A percentile compares a stretch with the other conserved stretches of the same genome.
phyloP scores from a whole-genome alignment of 1,140 invertebrate species.

The Aleiodes sp. region DNA sequence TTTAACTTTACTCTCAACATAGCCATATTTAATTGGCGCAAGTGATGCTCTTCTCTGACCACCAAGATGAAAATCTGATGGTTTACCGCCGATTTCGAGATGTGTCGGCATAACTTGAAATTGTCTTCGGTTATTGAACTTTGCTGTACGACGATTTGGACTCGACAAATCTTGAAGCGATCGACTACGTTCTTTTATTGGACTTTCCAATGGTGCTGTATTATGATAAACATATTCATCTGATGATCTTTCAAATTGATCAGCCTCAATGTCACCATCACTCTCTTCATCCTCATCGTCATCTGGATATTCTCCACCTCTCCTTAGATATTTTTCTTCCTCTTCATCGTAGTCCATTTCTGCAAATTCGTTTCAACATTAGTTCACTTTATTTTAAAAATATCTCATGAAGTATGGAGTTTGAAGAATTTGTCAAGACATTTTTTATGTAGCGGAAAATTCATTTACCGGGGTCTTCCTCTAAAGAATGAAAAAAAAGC shows the following conservation, averaged over 20 bases:
- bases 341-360: slow-evolving; percentile 40
- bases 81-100: not conserved
- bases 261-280: slow-evolving; percentile 44
- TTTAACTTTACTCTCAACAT: slow-evolving; percentile 58
- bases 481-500: slow-evolving; percentile 18
- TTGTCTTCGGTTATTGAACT: slow-evolving; percentile 30
- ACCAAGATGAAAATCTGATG: not conserved
- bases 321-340: slow-evolving; percentile 42
- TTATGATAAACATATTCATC: slow-evolving; percentile 53
- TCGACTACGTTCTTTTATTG: slow-evolving; percentile 52
- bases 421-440: too few species aligned
- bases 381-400: too few species aligned
- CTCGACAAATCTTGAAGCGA: slow-evolving; percentile 57
- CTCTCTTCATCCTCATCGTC: slow-evolving; percentile 42
- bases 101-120: not conserved
- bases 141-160: slow-evolving; percentile 12
- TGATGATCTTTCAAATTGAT: slow-evolving; percentile 51
- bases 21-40: slow-evolving; percentile 39
- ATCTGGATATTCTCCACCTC: slow-evolving; percentile 33
- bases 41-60: slow-evolving; percentile 26
- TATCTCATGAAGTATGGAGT: too few species aligned
- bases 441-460: not conserved
- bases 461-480: not conserved
- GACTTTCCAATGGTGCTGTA: slow-evolving; percentile 42
- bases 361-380: not conserved